Conservation (phyloP, 2,888 invertebrate genomes). For the Thyatira batis region DNA sequence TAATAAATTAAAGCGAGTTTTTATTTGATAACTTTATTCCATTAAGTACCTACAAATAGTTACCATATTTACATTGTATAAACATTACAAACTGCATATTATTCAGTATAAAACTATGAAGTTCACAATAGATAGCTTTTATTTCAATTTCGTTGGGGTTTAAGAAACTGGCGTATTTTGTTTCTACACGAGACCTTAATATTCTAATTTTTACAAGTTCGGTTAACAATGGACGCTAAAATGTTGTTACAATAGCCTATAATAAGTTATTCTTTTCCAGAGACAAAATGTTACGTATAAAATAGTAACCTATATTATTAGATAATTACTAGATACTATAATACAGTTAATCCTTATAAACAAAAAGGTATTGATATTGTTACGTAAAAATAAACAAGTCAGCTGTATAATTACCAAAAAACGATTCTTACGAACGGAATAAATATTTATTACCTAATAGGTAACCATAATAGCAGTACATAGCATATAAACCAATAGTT, state of each 20-base stretch:
- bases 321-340: neutral
- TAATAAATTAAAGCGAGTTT: neutral
- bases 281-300: neutral
- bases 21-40: constrained; percentile 64
- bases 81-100: constrained; percentile 64
- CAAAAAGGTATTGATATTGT: neutral
- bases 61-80: constrained; percentile 62
- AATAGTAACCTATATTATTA: neutral
- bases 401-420: too few species aligned
- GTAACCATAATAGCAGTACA: too few species aligned
- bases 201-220: neutral
- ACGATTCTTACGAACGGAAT: too few species aligned
- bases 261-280: neutral
- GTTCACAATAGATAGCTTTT: constrained; percentile 16
- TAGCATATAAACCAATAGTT: too few species aligned
- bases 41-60: constrained; percentile 67
- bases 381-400: neutral
- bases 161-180: constrained; percentile 1
- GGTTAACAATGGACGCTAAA: neutral
- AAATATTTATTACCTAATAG: neutral
- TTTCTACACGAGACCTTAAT: neutral
- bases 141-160: neutral
- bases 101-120: constrained; percentile 11
- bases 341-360: neutral
- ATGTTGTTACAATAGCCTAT: neutral